These are phyloP conservation scores for Porites rus DNA, from an alignment of 92 coral and sea anemone species.

Conservation along the genomic window DNA sequence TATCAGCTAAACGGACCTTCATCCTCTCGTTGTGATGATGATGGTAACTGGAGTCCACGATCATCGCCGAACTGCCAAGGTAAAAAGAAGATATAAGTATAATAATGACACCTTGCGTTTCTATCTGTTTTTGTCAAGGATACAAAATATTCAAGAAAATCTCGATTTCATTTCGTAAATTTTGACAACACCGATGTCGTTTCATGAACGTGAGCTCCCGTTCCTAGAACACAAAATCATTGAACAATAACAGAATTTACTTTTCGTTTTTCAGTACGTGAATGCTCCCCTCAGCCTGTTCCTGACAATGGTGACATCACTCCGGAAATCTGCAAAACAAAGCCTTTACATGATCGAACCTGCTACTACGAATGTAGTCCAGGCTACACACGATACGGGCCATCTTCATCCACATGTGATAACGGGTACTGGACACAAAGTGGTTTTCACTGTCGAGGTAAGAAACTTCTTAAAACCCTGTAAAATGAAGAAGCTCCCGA, in stretches of 20 bases:
- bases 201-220: too few relatives aligned
- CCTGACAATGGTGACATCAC: slow-evolving; percentile 33
- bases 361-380: slow-evolving; percentile 36
- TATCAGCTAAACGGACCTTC: slow-evolving; percentile 15
- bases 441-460: slow-evolving; percentile 40
- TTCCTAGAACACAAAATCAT: too few relatives aligned
- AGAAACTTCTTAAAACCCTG: background rate
- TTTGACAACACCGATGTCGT: too few relatives aligned
- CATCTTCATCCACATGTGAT: slow-evolving; percentile 19
- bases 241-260: too few relatives aligned
- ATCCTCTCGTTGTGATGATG: background rate
- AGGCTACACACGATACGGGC: slow-evolving; percentile 50
- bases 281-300: slow-evolving; percentile 1
- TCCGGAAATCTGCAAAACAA: slow-evolving; percentile 35
- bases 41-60: slow-evolving; percentile 12
- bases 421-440: slow-evolving; percentile 56
- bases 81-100: background rate
- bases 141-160: too few relatives aligned
- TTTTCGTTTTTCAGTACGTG: slow-evolving; percentile 7
- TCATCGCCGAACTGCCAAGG: slow-evolving; percentile 20
- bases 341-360: slow-evolving; percentile 39
- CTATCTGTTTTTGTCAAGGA: too few relatives aligned
- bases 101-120: too few relatives aligned
- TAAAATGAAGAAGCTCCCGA: too few relatives aligned
- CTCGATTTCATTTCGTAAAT: too few relatives aligned